Percentiles rank a stretch among this genome's conserved stretches.
Evolutionary conservation across 2,888 invertebrate genomes (phyloP).

Genomic region (Aspidiotus rigidus): DNA sequence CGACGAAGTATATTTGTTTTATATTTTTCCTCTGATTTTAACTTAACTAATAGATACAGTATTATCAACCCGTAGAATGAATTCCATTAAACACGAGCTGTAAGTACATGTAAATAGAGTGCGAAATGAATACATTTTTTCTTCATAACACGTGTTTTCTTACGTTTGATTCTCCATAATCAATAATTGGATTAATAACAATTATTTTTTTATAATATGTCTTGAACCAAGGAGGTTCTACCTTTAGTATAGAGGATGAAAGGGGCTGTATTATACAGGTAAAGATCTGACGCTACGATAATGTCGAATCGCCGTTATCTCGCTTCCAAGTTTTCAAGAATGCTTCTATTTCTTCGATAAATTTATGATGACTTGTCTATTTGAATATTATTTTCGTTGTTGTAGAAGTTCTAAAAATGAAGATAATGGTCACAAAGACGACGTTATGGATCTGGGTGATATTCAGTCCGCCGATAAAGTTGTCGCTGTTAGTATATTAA

Average conservation of each 20-base stretch:
- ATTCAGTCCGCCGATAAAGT: conserved; percentile 30
- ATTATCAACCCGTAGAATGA: conserved; percentile 3
- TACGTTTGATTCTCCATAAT: too few relatives aligned
- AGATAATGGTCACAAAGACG: conserved; percentile 22
- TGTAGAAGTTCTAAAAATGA: conserved; percentile 23
- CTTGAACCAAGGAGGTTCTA: background rate
- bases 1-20: too few relatives aligned
- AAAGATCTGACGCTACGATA: background rate
- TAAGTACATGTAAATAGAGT: conserved; percentile 20
- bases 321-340: too few relatives aligned
- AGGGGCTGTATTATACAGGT: conserved; percentile 5
- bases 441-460: conserved; percentile 27
- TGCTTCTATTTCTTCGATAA: too few relatives aligned
- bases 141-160: too few relatives aligned
- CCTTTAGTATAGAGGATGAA: background rate
- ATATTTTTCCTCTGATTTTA: too few relatives aligned
- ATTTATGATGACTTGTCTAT: too few relatives aligned
- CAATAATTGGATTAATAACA: too few relatives aligned
- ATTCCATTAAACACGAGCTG: conserved; percentile 26
- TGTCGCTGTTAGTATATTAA: conserved; percentile 16
- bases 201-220: background rate
- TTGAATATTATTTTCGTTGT: background rate
- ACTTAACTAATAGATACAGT: too few relatives aligned
- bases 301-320: too few relatives aligned
- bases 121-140: background rate